phyloP scores from a whole-genome alignment of 2,797 vertebrate species.

The Clarias platycephalus region DNA sequence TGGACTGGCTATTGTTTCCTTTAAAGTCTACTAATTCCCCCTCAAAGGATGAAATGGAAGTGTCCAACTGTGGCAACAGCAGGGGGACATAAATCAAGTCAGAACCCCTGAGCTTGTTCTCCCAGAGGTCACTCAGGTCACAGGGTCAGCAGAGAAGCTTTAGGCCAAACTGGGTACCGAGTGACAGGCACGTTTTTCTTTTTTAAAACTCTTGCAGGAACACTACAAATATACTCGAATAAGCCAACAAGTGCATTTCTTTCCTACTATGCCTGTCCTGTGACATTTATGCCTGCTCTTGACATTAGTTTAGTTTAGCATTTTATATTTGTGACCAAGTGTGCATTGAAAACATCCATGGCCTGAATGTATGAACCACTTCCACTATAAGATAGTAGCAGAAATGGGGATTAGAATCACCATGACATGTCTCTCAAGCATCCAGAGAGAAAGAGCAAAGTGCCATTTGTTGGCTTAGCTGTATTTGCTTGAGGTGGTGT shows the following conservation, averaged over 20 bases:
- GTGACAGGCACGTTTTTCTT: slow-evolving; percentile 37
- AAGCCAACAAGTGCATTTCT: background rate
- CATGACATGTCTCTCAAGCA: slow-evolving; percentile 34
- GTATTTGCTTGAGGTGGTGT: slow-evolving; percentile 53
- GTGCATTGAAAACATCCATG: slow-evolving; percentile 59
- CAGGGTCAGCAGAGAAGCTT: slow-evolving; percentile 73
- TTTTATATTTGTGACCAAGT: slow-evolving; percentile 44
- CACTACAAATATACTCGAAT: background rate
- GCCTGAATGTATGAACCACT: slow-evolving; percentile 39
- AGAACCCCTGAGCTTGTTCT: slow-evolving; percentile 82
- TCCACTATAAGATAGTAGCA: slow-evolving; percentile 29
- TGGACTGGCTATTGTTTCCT: slow-evolving; percentile 81
- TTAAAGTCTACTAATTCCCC: slow-evolving; percentile 82
- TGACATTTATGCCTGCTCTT: slow-evolving; percentile 48
- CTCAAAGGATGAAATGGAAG: slow-evolving; percentile 92
- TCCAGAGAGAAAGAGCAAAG: slow-evolving; percentile 32
- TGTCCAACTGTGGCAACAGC: slow-evolving; percentile 88
- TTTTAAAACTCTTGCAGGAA: background rate
- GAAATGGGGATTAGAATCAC: slow-evolving; percentile 6
- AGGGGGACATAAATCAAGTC: slow-evolving; percentile 96
- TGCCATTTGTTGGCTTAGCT: slow-evolving; percentile 36
- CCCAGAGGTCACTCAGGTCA: slow-evolving; percentile 84
- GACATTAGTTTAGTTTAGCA: slow-evolving; percentile 59
- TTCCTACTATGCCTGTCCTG: background rate
- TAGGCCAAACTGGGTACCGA: slow-evolving; percentile 61